Evolutionary conservation across 2,797 vertebrate genomes (phyloP), one percentile per base, ranked within the genome.

Genomic region (Enteromius afrohamiltoni): DNA sequence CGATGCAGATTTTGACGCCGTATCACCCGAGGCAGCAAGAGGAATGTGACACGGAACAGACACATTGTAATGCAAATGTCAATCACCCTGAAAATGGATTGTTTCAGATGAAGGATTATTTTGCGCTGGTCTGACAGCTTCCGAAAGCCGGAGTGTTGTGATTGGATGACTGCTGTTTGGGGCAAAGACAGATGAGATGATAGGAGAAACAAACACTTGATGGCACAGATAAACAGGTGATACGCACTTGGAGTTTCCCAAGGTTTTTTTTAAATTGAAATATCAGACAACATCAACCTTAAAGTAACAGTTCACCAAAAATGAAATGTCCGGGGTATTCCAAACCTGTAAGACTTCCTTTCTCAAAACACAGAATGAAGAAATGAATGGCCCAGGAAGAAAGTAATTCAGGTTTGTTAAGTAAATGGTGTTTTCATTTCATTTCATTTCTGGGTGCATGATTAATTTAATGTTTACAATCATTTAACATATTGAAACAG

Each of bases 71-170:
- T n/a, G 71, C 40, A 47, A 68, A 75, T 49, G 82, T 62, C 69
- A 47, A 21, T 78, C 81, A 79, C 10, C 19, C 10, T 68, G 67
- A 68, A 77, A 77, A 42, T 76, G 53, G 68, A 86, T 26, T 14
- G 71, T 78, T 80, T 75, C 37, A 79, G 76, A 55, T 79, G 23
- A 80, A 75, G 51, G 77, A 58, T 83, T 79, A 64, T 79, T 76
- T 82, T 34, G 34, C 8, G 29, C 55, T 60, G 16, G 75, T 47
- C 68, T 55, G 84, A 82, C 55, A 60, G 79, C 31, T 81, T 67
- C 67, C 76, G 85, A 45, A 79, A 71, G 70, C 45, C 82, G 42
- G 34, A 17, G 23, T 40, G 68, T 80, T 29, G 45, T 65, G 45
- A 79, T 55, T 75, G 80, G 58, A 74, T 40, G 34, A 75, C n/a